A percentile compares a stretch with the other conserved stretches of the same genome.
Evolutionary conservation across 2,797 vertebrate genomes (phyloP).

Genomic region (Antennarius maculatus): DNA sequence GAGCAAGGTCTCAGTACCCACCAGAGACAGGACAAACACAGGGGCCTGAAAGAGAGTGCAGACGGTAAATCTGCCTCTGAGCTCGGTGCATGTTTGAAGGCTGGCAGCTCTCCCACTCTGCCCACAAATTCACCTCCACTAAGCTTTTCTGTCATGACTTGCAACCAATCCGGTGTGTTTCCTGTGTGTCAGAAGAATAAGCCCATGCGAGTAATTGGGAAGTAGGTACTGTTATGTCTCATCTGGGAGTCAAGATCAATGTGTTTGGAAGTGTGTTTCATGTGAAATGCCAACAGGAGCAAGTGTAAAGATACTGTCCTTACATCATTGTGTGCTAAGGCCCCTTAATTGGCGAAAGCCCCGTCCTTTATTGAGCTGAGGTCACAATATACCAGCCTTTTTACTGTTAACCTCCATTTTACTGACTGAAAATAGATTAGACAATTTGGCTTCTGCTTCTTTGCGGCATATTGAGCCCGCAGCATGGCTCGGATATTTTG

Average conservation of each 20-base stretch:
- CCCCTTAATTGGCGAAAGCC: constrained; percentile 60
- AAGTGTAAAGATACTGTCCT: constrained; percentile 42
- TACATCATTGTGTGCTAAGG: constrained; percentile 43
- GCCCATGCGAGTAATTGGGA: constrained; percentile 66
- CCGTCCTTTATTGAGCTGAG: constrained; percentile 38
- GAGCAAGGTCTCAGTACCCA: constrained; percentile 73
- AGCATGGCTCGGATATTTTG: constrained; percentile 48
- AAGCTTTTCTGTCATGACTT: constrained; percentile 66
- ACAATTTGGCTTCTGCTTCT: constrained; percentile 53
- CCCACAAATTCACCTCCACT: constrained; percentile 64
- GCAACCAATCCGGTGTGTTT: constrained; percentile 49
- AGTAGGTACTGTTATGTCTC: constrained; percentile 61
- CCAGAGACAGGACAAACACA: constrained; percentile 66
- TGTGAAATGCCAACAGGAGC: constrained; percentile 49
- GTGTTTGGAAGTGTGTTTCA: constrained; percentile 57
- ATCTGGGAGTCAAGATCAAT: constrained; percentile 64
- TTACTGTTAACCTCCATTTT: constrained; percentile 48
- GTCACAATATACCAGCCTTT: constrained; percentile 44
- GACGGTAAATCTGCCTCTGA: constrained; percentile 65
- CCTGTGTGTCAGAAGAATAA: constrained; percentile 65
- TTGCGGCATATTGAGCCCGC: constrained; percentile 49
- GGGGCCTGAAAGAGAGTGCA: constrained; percentile 45
- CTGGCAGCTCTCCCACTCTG: constrained; percentile 60
- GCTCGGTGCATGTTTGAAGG: constrained; percentile 44
- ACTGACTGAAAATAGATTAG: constrained; percentile 49